Conservation (phyloP, 2,113 vertebrate genomes). For the Oreochromis spilurus region DNA sequence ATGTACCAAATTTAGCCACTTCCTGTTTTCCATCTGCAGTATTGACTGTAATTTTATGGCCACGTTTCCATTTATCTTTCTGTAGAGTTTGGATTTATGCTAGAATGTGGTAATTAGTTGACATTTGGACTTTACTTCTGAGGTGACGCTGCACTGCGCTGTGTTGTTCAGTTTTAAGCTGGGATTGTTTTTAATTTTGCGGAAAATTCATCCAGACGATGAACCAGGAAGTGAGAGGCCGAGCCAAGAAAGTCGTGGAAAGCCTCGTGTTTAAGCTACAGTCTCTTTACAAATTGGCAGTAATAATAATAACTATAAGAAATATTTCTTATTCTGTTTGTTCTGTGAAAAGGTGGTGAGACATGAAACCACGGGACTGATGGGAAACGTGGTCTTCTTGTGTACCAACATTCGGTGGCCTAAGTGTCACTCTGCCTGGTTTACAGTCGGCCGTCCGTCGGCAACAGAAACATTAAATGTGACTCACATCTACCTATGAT, state of each 20-base stretch:
- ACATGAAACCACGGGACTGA: background rate
- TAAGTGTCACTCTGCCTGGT: background rate
- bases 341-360: background rate
- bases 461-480: conserved; percentile 3
- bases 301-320: background rate
- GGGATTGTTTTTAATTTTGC: fast-evolving
- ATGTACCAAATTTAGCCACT: background rate
- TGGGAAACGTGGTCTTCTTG: background rate
- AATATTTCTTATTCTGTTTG: too few species aligned
- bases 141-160: fast-evolving
- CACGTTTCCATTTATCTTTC: background rate
- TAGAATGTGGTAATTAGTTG: background rate
- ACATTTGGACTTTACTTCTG: background rate
- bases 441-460: background rate
- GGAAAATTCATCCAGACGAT: background rate
- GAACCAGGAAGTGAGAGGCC: background rate
- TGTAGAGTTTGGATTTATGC: background rate
- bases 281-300: background rate
- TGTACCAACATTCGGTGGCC: background rate
- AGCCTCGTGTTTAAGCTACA: background rate
- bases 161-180: background rate
- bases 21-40: background rate
- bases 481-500: conserved; percentile 9
- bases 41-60: background rate
- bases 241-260: background rate